phyloP scores from a whole-genome alignment of 2,797 vertebrate genomes.

The Carapus acus region DNA sequence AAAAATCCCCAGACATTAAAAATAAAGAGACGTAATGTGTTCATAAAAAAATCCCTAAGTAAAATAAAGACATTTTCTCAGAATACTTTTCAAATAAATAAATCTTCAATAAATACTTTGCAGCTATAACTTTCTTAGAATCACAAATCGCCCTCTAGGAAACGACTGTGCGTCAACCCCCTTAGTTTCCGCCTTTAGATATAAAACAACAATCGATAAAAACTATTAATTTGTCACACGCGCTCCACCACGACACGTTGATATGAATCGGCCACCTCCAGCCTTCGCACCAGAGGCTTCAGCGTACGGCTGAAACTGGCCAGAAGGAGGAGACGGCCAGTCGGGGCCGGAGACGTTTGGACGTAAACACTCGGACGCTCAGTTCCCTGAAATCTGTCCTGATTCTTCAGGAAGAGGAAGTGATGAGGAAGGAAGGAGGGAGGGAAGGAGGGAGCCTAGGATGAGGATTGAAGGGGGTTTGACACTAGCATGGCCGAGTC shows the following conservation, averaged over 20 bases:
- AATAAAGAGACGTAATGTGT: constrained; percentile 54
- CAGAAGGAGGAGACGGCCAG: constrained; percentile 29
- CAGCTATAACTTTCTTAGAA: constrained; percentile 38
- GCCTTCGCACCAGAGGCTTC: constrained; percentile 3
- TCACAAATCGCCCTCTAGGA: too few species aligned
- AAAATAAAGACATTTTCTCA: constrained; percentile 70
- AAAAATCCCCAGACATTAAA: constrained; percentile 58
- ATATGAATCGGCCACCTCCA: constrained; percentile 24
- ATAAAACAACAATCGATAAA: constrained; percentile 48
- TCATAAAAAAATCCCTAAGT: constrained; percentile 60
- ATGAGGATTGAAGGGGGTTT: not conserved
- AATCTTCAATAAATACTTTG: constrained; percentile 53
- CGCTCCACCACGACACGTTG: constrained; percentile 44
- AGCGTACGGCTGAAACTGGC: constrained; percentile 7
- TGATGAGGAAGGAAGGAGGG: not conserved
- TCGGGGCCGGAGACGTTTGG: constrained; percentile 2
- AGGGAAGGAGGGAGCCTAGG: not conserved
- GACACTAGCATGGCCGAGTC: constrained; percentile 19
- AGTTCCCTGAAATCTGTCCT: not conserved
- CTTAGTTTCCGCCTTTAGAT: constrained; percentile 32
- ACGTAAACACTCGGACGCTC: not conserved
- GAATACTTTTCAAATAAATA: constrained; percentile 67
- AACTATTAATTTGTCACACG: constrained; percentile 45
- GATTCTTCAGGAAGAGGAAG: constrained; percentile 2
- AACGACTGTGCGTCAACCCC: constrained; percentile 27